Base-by-base conservation (phyloP, 1,140 invertebrate species). In the Drosophila equinoxialis region DNA sequence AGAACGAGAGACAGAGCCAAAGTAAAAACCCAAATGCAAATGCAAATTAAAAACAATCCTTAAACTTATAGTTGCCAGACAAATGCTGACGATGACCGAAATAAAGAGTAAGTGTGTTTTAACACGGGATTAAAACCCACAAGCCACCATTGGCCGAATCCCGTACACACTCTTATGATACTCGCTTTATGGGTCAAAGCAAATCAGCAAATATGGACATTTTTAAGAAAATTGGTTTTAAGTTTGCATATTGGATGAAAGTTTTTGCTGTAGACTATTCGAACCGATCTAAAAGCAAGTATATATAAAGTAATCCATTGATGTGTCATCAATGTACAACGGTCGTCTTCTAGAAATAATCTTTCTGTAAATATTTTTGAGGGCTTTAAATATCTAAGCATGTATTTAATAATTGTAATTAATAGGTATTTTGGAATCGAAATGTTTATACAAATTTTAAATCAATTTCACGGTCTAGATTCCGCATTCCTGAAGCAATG, bases 21-120 rank as follows among this genome's bases (percentile, higher is more conserved):
- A 51, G 17, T 51, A 20, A 48, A 30, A 51, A 51, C 45, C 45
- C 20, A 59, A 48, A 57, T 41, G 37, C 39, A 55, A 35, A 33
- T 65, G 42, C 48, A 68, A 45, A 71, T 45, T 62, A 62, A 41
- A 62, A 45, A 45, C 37, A 62, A 62, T 42, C 45, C 60, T 62
- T 45, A 26, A 62, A 45, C 14, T 41, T 13, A 37, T 42, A 3
- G 37, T 39, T 39, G 37, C 37, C 37, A 39, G 37, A 11, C 20
- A 11, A 13, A 41, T 23, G 45, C 45, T 23, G 7, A 51, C 45
- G 17, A 23, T 51, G 45, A 51, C 45, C 45, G 5, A 51, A 48
- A 51, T 23, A 10, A 51, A 23, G 45, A 51, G 45, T 51, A 51
- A 51, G 45, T 23, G 45, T 51, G 45, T 51, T 51, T 51, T 51